Percentiles rank a stretch among this genome's conserved stretches.
Evolutionary conservation across 2,888 invertebrate genomes (phyloP).

Genomic region (Platycheirus albimanus): DNA sequence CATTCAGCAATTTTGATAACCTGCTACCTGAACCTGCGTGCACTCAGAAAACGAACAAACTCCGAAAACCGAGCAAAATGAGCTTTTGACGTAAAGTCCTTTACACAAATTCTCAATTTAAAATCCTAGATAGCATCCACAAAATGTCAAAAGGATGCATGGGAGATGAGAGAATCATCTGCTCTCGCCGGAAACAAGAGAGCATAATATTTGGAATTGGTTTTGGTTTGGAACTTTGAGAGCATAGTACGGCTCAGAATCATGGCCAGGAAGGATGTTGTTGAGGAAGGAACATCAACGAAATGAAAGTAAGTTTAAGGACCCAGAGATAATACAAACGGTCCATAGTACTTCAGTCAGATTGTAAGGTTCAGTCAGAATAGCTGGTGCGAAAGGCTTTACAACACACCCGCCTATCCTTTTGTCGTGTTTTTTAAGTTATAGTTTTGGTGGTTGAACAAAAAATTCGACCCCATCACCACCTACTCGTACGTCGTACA

Average conservation of each 20-base stretch:
- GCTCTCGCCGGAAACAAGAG: neutral
- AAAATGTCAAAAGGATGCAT: neutral
- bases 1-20: conserved; percentile 65
- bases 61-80: conserved; percentile 61
- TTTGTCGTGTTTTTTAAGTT: conserved; percentile 30
- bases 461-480: neutral
- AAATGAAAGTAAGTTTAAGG: conserved; percentile 53
- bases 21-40: conserved; percentile 62
- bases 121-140: conserved; percentile 57
- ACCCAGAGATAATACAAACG: conserved; percentile 61
- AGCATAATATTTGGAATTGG: neutral
- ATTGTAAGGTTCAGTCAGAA: conserved; percentile 68
- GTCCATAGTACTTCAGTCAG: conserved; percentile 66
- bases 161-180: too few species aligned
- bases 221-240: neutral
- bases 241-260: too few species aligned
- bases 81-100: conserved; percentile 24
- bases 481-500: conserved; percentile 43
- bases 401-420: neutral
- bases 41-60: conserved; percentile 12
- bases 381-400: conserved; percentile 47
- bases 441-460: conserved; percentile 2
- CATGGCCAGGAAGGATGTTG: conserved; percentile 28
- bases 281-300: conserved; percentile 42
- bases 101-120: neutral